Conservation (phyloP, 1,140 invertebrate genomes). For the Drosophila pachea region DNA sequence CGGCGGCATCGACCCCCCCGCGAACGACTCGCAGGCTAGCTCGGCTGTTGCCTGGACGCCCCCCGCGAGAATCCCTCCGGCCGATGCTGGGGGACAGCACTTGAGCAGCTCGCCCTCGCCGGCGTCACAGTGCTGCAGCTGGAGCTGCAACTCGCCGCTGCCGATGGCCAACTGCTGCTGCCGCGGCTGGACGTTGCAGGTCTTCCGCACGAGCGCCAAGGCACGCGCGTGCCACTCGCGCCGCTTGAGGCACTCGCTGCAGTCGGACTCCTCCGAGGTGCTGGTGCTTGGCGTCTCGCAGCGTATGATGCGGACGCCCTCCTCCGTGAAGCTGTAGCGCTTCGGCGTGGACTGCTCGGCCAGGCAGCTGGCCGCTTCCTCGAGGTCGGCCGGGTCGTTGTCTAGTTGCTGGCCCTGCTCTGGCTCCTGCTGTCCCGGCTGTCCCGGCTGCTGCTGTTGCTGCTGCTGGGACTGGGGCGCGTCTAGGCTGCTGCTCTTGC, state of each 20-base stretch:
- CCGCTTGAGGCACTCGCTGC: constrained; percentile 77
- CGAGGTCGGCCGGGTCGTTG: constrained; percentile 17
- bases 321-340: constrained; percentile 84
- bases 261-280: constrained; percentile 78
- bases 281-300: constrained; percentile 77
- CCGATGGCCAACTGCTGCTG: constrained; percentile 37
- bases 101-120: constrained; percentile 76
- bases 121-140: constrained; percentile 67
- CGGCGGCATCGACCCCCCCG: constrained; percentile 80
- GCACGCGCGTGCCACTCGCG: constrained; percentile 78
- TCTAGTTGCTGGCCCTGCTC: constrained; percentile 7
- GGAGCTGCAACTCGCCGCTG: constrained; percentile 53
- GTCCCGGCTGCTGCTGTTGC: not conserved
- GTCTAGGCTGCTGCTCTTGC: constrained; percentile 85
- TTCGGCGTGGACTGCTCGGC: constrained; percentile 80
- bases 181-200: constrained; percentile 78
- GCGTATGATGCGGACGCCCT: constrained; percentile 81
- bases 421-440: not conserved
- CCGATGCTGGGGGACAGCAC: constrained; percentile 70
- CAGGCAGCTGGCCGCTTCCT: constrained; percentile 6
- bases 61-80: not conserved
- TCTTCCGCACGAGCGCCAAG: constrained; percentile 73
- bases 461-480: constrained; percentile 80
- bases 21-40: constrained; percentile 6
- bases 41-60: not conserved